phyloP scores from a whole-genome alignment of 2,113 vertebrate genomes.

The Pungitius pungitius region DNA sequence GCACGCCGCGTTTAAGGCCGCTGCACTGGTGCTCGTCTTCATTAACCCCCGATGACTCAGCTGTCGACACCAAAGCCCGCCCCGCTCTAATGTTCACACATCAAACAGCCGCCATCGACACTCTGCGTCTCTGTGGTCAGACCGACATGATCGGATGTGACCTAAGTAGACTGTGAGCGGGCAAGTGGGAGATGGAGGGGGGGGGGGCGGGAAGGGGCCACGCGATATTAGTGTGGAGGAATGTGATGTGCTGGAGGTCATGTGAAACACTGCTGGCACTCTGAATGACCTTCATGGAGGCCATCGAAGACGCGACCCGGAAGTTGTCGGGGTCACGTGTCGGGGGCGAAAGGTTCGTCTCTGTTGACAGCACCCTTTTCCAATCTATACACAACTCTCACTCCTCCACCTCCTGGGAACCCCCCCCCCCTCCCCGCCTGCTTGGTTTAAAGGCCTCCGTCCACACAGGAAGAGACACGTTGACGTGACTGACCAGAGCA shows the following conservation, averaged over 20 bases:
- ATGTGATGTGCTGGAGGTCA: conserved; percentile 73
- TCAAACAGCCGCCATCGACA: conserved; percentile 55
- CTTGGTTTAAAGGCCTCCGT: conserved; percentile 52
- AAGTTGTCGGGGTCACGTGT: conserved; percentile 73
- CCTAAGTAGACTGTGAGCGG: conserved; percentile 32
- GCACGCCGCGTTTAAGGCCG: conserved; percentile 36
- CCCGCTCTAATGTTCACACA: conserved; percentile 50
- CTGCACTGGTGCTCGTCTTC: conserved; percentile 43
- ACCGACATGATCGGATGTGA: conserved; percentile 50
- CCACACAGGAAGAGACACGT: conserved; percentile 54
- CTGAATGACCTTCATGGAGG: conserved; percentile 69
- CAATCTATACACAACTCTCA: conserved; percentile 67
- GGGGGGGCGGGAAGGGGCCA: conserved; percentile 30
- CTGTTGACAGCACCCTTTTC: conserved; percentile 69
- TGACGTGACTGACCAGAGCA: conserved; percentile 48
- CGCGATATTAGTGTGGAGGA: conserved; percentile 63
- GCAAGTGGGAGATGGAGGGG: conserved; percentile 18
- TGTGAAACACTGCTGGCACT: conserved; percentile 76
- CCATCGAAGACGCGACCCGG: conserved; percentile 70
- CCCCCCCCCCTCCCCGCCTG: conserved; percentile 44
- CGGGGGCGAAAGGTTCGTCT: conserved; percentile 64
- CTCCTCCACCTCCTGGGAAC: conserved; percentile 71
- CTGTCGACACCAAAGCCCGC: conserved; percentile 52
- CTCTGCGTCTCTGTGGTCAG: conserved; percentile 27
- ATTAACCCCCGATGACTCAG: conserved; percentile 76